Conservation (phyloP, 2,113 vertebrate genomes). For the Nycticebus coucang region DNA sequence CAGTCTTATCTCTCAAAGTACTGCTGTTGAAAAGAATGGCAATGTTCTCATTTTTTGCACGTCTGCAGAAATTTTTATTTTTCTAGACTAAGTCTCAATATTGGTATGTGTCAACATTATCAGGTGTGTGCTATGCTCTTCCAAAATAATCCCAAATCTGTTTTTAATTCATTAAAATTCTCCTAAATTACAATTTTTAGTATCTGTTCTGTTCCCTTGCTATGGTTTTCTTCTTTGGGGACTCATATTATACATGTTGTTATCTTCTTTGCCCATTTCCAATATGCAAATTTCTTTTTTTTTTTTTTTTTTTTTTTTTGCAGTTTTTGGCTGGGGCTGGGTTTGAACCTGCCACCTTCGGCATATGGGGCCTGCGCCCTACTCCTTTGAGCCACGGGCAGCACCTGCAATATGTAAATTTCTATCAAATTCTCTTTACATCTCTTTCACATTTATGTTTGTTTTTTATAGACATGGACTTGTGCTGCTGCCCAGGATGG, state of each 20-base stretch:
- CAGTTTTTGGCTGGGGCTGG: no score
- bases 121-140: neutral
- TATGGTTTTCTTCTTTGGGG: neutral
- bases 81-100: neutral
- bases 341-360: no score
- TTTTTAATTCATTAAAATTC: neutral
- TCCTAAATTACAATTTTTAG: neutral
- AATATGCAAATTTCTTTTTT: neutral
- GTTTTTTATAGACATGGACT: neutral
- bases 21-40: neutral
- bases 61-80: neutral
- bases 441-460: neutral
- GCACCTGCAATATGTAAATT: neutral
- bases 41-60: neutral
- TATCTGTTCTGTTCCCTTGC: neutral
- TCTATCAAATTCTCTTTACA: neutral
- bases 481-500: neutral
- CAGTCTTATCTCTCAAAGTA: neutral
- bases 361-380: no score
- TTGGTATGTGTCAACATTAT: neutral
- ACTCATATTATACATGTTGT: neutral
- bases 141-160: neutral
- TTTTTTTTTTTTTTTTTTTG: no score
- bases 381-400: no score
- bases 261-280: neutral